Evolutionary conservation across 2,797 vertebrate species (phyloP), one percentile per base, ranked within the genome.

Genomic region (Manis javanica): DNA sequence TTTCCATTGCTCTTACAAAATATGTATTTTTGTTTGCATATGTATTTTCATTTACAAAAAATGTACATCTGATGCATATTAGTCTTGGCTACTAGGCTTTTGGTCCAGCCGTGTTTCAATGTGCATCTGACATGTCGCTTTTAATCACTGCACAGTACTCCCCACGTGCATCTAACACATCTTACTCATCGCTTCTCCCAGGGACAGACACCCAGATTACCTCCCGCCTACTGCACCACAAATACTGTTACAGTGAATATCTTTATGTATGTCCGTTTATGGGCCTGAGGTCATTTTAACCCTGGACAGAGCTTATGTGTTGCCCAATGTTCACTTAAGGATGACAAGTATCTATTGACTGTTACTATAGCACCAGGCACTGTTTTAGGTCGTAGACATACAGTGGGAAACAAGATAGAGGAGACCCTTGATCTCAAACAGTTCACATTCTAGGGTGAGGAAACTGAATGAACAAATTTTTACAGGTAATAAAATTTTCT

Each of bases 391-490:
- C 64, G 31, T 78, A 71, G 79, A 14, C 5, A 46, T 12, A 77
- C 23, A 46, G 19, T n/a, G 34, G 61, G 57, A 88, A 72, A 64
- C 46, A 61, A 34, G 61, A 68, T 29, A 68, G 42, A 71, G 34
- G 29, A 79, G 15, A 12, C 61, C 34, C 29, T 87, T 29, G 3
- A 18, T 83, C 34, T 75, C 53, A 51, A 42, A 53, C 13, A 63
- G 31, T 64, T 85, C 46, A 26, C 23, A 49, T 72, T 55, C 64
- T 29, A 18, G 11, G 12, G 42, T 61, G 55, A 66, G 21, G 55
- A 84, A 90, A 85, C 53, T 46, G 46, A 46, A 39, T 24, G 74
- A 82, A 57, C 26, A 53, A 23, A 39, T 46, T 59, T 68, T 75
- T 24, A 57, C 2, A 18, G 16, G 39, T 51, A 79, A 24, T 79